Base-by-base conservation (phyloP, 1,140 invertebrate species). In the Lethrus apterus region DNA sequence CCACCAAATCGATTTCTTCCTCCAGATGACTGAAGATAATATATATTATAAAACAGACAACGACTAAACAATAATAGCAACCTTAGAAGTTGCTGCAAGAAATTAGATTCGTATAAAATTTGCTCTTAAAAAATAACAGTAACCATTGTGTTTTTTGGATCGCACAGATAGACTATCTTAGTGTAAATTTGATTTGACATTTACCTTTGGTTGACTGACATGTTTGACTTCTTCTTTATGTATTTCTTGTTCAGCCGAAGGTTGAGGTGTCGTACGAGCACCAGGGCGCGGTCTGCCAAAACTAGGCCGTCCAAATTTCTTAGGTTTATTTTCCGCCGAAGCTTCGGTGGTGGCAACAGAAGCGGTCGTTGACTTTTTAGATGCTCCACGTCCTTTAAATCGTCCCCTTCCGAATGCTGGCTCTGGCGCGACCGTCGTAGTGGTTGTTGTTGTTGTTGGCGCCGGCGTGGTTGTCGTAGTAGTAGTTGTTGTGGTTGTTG, bases 161-260 rank as follows among this genome's bases (percentile, higher is more conserved):
- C n/a, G n/a, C n/a, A n/a, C n/a, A n/a, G n/a, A n/a, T n/a, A n/a
- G n/a, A n/a, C n/a, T n/a, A n/a, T n/a, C n/a, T n/a, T n/a, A n/a
- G n/a, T n/a, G n/a, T n/a, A n/a, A n/a, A n/a, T n/a, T n/a, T n/a
- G n/a, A n/a, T n/a, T n/a, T n/a, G n/a, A n/a, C n/a, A n/a, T 3
- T 34, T 34, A 36, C 34, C 34, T 36, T 36, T 3, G 34, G 9
- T 2, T 36, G 34, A 13, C n/a, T n/a, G n/a, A n/a, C n/a, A n/a
- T n/a, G n/a, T 36, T 36, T 36, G 13, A 20, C 19, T 36, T 36
- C 34, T 20, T 36, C 34, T 20, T 36, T 36, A 21, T 17, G n/a
- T n/a, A n/a, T n/a, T n/a, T n/a, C 34, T 36, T 36, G 19, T 20
- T 36, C 34, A 13, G 18, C 13, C 11, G 34, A 7, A 13, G 34